phyloP scores from a whole-genome alignment of 2,888 invertebrate species.

The Eurytoma californica region DNA sequence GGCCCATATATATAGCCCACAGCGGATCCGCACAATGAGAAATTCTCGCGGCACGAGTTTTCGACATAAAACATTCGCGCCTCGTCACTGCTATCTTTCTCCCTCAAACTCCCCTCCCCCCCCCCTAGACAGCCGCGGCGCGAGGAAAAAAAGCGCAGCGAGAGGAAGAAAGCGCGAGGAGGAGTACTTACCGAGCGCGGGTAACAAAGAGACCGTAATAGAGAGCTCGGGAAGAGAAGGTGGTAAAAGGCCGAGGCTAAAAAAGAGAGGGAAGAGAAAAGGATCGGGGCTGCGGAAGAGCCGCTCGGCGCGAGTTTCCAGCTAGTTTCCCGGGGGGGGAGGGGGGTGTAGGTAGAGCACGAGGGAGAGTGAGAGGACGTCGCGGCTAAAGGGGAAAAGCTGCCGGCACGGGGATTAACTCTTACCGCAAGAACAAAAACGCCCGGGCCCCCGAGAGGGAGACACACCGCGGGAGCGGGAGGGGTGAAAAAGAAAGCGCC shows the following conservation, averaged over 20 bases:
- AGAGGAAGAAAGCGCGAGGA: constrained; percentile 12
- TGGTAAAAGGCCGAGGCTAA: constrained; percentile 12
- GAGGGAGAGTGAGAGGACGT: background rate
- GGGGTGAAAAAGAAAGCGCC: background rate
- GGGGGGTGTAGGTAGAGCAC: no score
- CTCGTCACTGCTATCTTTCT: constrained; percentile 16
- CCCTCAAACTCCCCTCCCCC: constrained; percentile 11
- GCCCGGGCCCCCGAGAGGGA: constrained; percentile 13
- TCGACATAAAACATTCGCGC: constrained; percentile 40
- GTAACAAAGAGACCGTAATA: constrained; percentile 45
- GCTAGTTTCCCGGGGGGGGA: constrained; percentile 59
- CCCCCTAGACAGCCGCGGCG: background rate
- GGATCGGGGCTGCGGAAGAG: constrained; percentile 33
- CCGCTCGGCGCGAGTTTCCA: constrained; percentile 60
- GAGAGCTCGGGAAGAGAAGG: constrained; percentile 25
- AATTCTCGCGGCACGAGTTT: constrained; percentile 1
- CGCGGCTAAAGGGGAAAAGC: constrained; percentile 60
- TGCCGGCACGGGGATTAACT: constrained; percentile 68
- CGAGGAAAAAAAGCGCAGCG: constrained; percentile 16
- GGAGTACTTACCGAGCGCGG: constrained; percentile 11
- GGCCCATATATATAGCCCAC: background rate
- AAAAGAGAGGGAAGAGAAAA: constrained; percentile 10
- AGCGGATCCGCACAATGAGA: background rate
- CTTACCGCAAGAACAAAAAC: constrained; percentile 67
- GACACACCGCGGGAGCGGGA: background rate